Conservation (phyloP, 2,888 invertebrate species). For the Leptinotarsa rubiginosa region DNA sequence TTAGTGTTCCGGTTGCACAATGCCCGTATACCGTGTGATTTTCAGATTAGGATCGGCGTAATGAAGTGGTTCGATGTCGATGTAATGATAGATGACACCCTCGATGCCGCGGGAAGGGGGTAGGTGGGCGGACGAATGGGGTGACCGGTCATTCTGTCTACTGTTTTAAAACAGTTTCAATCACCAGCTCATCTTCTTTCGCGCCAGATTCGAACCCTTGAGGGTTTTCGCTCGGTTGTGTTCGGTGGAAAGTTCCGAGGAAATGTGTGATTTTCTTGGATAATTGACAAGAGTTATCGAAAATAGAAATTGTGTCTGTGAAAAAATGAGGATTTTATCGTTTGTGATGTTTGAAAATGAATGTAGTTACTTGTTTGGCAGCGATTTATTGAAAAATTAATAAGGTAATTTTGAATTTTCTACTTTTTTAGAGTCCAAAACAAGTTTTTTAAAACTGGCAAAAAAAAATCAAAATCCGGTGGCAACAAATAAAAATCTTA, state of each 20-base stretch:
- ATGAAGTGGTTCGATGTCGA: constrained; percentile 51
- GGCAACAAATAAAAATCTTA: no score
- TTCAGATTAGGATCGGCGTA: constrained; percentile 41
- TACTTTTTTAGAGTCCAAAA: no score
- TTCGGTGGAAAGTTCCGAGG: constrained; percentile 16
- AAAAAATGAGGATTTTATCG: not conserved
- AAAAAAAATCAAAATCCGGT: no score
- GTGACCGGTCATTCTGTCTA: constrained; percentile 61
- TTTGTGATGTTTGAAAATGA: not conserved
- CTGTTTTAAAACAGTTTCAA: constrained; percentile 60
- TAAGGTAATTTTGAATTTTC: not conserved
- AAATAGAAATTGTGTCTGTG: not conserved
- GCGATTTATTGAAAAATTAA: not conserved
- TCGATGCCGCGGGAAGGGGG: constrained; percentile 52
- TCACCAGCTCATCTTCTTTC: constrained; percentile 54
- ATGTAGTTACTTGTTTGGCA: not conserved
- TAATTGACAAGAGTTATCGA: not conserved
- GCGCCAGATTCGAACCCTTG: constrained; percentile 47
- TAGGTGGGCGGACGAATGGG: constrained; percentile 53
- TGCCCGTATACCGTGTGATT: constrained; percentile 30
- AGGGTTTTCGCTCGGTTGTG: constrained; percentile 43
- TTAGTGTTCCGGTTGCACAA: constrained; percentile 11
- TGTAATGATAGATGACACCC: constrained; percentile 61
- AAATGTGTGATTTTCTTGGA: not conserved
- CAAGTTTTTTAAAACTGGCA: no score